phyloP scores from a whole-genome alignment of 2,888 invertebrate species.

The Pachycephus smyrnensis region DNA sequence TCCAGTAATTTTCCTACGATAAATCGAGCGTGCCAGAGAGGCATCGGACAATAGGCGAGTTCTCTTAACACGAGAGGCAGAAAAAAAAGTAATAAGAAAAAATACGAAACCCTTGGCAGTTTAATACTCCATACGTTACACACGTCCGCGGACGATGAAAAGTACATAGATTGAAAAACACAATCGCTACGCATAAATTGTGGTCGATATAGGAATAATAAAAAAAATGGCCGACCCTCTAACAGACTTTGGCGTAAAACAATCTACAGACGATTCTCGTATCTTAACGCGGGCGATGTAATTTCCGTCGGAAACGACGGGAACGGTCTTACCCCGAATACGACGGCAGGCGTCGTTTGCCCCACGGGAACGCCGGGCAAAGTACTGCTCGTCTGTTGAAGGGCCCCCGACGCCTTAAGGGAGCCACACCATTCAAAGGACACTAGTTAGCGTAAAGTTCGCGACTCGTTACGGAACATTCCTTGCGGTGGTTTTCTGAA shows the following conservation, averaged over 20 bases:
- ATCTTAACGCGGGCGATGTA: background rate
- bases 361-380: background rate
- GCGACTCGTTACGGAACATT: background rate
- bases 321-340: background rate
- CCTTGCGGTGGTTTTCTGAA: background rate
- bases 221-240: background rate
- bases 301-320: background rate
- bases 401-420: background rate
- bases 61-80: background rate
- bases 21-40: conserved; percentile 5
- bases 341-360: background rate
- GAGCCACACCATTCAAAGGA: background rate
- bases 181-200: background rate
- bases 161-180: background rate
- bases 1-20: conserved; percentile 4
- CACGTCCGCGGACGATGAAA: background rate
- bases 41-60: conserved; percentile 1
- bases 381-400: background rate
- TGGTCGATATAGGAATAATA: background rate
- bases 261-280: background rate
- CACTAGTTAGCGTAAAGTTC: background rate
- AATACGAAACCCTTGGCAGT: background rate
- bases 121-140: background rate
- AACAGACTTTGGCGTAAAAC: background rate
- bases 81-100: background rate